These are phyloP conservation scores for Eupithecia tripunctaria DNA, from an alignment of 2,888 invertebrate species.

Conservation along the genomic window DNA sequence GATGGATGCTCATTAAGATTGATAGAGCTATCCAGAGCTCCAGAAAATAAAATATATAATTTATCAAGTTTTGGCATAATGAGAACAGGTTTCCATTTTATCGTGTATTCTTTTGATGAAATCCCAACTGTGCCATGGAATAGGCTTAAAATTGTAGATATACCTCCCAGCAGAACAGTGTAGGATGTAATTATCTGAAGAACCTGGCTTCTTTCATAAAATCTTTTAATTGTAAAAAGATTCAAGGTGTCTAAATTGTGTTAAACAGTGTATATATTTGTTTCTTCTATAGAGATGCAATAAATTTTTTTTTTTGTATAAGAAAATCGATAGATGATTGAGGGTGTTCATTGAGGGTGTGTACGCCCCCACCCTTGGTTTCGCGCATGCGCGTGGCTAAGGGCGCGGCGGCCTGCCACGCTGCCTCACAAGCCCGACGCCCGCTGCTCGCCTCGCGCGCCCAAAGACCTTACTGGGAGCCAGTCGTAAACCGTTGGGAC, in stretches of 20 bases:
- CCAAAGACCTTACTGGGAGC: background rate
- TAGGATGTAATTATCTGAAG: background rate
- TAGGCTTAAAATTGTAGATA: background rate
- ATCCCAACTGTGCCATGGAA: background rate
- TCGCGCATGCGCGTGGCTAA: constrained; percentile 77
- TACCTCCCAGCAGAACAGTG: background rate
- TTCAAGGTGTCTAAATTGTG: background rate
- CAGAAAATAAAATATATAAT: no score
- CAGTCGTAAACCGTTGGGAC: no score
- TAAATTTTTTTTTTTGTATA: constrained; percentile 75
- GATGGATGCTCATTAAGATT: background rate
- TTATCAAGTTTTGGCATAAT: no score
- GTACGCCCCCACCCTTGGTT: constrained; percentile 30
- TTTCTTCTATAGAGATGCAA: constrained; percentile 52
- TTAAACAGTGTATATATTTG: background rate
- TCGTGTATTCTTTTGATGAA: background rate
- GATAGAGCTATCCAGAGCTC: no score
- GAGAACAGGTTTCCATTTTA: background rate
- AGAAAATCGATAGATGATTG: constrained; percentile 65
- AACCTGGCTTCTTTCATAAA: background rate
- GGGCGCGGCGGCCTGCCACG: constrained; percentile 74
- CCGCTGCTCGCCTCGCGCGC: constrained; percentile 74
- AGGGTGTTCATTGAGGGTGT: constrained; percentile 80
- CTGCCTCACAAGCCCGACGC: constrained; percentile 83
- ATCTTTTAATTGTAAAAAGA: background rate